A percentile compares a stretch with the other conserved stretches of the same genome.
These are phyloP conservation scores for Cyprinodon diabolis DNA, from an alignment of 2,797 vertebrate genomes.

Conservation along the genomic window DNA sequence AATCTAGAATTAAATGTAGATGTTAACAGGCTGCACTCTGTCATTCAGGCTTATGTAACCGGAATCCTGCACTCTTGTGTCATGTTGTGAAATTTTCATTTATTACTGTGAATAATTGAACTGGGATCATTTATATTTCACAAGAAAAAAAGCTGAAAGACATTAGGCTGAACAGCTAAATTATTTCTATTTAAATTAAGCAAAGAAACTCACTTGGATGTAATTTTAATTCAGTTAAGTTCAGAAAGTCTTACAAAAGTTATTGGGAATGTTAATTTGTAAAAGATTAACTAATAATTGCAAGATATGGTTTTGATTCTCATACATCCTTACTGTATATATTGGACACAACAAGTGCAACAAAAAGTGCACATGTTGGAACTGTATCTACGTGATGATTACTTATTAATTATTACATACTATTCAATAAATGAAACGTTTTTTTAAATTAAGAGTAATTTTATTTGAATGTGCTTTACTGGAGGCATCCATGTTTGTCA, in stretches of 20 bases:
- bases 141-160: conserved; percentile 8
- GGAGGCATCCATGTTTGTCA: no score
- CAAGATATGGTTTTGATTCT: no score
- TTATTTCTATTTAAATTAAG: conserved; percentile 2
- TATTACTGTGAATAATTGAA: conserved; percentile 17
- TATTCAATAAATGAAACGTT: no score
- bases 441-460: no score
- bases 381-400: no score
- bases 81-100: conserved; percentile 9
- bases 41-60: conserved; percentile 24
- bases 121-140: not conserved
- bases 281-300: not conserved
- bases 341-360: no score
- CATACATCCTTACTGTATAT: no score
- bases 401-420: no score
- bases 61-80: conserved; percentile 33
- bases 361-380: no score
- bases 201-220: not conserved
- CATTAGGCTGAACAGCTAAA: conserved; percentile 5
- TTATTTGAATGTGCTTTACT: no score
- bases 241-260: not conserved
- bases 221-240: not conserved
- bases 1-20: conserved; percentile 7
- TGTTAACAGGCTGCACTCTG: conserved; percentile 11
- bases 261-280: not conserved